A percentile compares a stretch with the other conserved stretches of the same genome.
These are phyloP conservation scores for Malurus elegans DNA, from an alignment of 2,113 vertebrate species.

Conservation along the genomic window DNA sequence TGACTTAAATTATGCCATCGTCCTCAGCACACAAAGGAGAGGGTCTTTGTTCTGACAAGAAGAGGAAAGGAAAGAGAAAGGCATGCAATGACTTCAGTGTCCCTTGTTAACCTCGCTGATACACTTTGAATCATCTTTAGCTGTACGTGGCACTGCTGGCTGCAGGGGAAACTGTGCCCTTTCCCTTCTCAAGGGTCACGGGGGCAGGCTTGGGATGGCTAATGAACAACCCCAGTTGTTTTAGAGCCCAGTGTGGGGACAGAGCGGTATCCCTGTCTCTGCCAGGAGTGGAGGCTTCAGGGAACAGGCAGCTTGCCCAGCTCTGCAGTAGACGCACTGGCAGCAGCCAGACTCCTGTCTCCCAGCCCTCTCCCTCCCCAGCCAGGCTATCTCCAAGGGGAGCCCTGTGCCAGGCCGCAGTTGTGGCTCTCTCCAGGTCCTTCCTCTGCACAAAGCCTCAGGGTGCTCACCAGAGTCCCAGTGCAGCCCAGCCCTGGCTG, in stretches of 20 bases:
- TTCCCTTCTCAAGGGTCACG: neutral
- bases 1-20: neutral
- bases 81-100: neutral
- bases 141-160: fast-evolving
- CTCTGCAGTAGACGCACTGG: neutral
- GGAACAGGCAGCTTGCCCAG: conserved; percentile 5
- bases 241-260: neutral
- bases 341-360: neutral
- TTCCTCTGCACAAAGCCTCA: neutral
- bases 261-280: neutral
- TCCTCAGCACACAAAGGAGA: neutral
- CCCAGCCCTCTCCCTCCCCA: neutral
- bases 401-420: neutral
- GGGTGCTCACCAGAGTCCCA: neutral
- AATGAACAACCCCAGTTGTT: neutral
- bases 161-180: neutral
- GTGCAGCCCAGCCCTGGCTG: neutral
- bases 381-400: neutral
- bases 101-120: neutral
- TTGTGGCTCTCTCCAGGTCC: neutral
- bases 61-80: neutral
- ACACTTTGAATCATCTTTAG: neutral
- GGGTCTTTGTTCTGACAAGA: neutral
- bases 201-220: neutral
- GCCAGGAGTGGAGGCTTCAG: neutral